These are phyloP conservation scores for Halichoeres trimaculatus DNA, from an alignment of 2,113 vertebrate genomes.

Conservation along the genomic window DNA sequence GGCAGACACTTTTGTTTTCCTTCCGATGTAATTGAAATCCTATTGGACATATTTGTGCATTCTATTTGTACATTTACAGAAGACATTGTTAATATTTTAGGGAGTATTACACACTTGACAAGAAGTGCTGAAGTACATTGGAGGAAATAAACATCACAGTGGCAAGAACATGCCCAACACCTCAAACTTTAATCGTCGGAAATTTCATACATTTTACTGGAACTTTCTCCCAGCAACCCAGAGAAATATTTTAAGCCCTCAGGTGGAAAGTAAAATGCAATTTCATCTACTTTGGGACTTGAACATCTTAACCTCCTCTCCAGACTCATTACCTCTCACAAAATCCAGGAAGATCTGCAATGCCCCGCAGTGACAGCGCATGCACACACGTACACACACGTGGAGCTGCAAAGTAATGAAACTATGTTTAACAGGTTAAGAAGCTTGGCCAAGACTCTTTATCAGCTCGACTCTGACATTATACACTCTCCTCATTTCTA, in stretches of 20 bases:
- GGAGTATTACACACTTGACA: not conserved
- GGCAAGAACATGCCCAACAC: not conserved
- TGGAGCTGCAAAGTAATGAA: slow-evolving; percentile 48
- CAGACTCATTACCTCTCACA: slow-evolving; percentile 32
- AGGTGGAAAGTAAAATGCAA: slow-evolving; percentile 3
- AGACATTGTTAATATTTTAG: not conserved
- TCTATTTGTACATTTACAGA: not conserved
- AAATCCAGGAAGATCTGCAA: slow-evolving; percentile 37
- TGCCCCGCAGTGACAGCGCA: slow-evolving; percentile 29
- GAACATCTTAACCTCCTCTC: slow-evolving; percentile 23
- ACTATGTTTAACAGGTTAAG: slow-evolving; percentile 52
- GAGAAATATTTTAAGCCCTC: not conserved
- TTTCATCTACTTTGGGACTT: slow-evolving; percentile 19
- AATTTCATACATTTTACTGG: not conserved
- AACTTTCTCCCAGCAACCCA: not conserved
- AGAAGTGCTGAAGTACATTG: not conserved
- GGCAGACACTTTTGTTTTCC: slow-evolving; percentile 9
- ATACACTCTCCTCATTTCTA: slow-evolving; percentile 44
- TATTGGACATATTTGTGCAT: slow-evolving; percentile 1
- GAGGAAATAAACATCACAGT: not conserved
- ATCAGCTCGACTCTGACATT: slow-evolving; percentile 63
- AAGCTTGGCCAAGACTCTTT: slow-evolving; percentile 31
- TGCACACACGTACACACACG: slow-evolving; percentile 2
- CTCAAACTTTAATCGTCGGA: not conserved
- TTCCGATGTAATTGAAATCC: not conserved